phyloP scores from a whole-genome alignment of 2,113 vertebrate species.

The Rhynchopsitta pachyrhyncha region DNA sequence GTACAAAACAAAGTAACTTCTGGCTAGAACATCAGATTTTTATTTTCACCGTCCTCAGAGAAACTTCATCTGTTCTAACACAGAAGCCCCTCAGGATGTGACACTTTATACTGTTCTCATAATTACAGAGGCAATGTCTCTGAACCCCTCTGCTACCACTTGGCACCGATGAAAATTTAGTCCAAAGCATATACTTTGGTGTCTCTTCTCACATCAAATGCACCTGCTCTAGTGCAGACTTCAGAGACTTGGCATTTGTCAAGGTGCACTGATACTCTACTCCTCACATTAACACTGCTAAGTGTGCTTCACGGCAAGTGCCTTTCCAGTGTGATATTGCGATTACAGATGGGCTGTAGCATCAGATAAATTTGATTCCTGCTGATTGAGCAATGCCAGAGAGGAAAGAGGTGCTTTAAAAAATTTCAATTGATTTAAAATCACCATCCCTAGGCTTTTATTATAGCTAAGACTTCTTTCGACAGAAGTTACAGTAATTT shows the following conservation, averaged over 20 bases:
- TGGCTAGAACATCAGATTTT: neutral
- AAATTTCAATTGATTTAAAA: neutral
- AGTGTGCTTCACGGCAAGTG: neutral
- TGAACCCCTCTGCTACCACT: neutral
- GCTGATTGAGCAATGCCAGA: neutral
- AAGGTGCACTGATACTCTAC: neutral
- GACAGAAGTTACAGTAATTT: neutral
- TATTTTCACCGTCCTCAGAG: neutral
- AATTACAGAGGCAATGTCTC: neutral
- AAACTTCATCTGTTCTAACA: neutral
- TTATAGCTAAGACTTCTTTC: neutral
- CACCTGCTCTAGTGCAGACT: neutral
- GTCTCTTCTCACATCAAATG: neutral
- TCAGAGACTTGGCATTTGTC: neutral
- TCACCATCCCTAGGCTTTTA: neutral
- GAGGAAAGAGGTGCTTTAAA: neutral
- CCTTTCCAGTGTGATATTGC: rapidly evolving
- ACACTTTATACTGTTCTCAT: rapidly evolving
- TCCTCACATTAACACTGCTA: neutral
- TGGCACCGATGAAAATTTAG: neutral
- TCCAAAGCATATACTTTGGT: neutral
- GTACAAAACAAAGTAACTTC: neutral
- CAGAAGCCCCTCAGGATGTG: neutral
- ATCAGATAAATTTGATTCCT: neutral
- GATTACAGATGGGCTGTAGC: neutral